Evolutionary conservation across 2,113 vertebrate species (phyloP), one percentile per base, ranked within the genome.

Genomic region (Arenaria interpres): DNA sequence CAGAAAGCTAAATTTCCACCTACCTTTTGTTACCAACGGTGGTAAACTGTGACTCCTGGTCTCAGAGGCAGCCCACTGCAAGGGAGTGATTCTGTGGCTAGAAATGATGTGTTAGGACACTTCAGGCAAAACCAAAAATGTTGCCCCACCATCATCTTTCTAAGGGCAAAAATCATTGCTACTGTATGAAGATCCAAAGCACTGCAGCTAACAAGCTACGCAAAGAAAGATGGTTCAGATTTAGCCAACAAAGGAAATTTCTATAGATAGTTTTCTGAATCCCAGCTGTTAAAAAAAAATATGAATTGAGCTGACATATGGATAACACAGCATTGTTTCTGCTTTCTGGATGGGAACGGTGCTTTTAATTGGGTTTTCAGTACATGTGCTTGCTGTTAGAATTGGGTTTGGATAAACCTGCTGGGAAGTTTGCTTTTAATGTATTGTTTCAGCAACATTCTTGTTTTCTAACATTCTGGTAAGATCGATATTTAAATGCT

Each of bases 381-480:
- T 87, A 39, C 4, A 4, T 56, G 57, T 45, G 28, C 80, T 95
- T 64, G 73, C 80, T 89, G 62, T 82, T 94, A 45, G 64, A 90
- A 93, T 60, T 82, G 60, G 22, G 24, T 82, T 96, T 82, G 85
- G 35, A 72, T 81, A 89, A 94, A 91, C 84, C 89, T 91, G 78
- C 74, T 90, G 88, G 63, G 67, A 91, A 94, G 81, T 91, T 94
- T 89, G 39, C 51, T 68, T 81, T 79, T 90, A 84, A 75, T 85
- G 57, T 37, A 84, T 75, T 86, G 75, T 90, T 93, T 90, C 81
- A 91, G 80, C 64, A 79, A 45, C 23, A 1, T 51, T 86, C 85
- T 81, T 77, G 54, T 85, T 95, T 88, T 85, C 72, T 90, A 81
- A 74, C 80, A 46, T 84, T 93, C 86, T 68, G 22, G 30, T 72